phyloP scores from a whole-genome alignment of 2,888 invertebrate genomes.

The Aelia acuminata region DNA sequence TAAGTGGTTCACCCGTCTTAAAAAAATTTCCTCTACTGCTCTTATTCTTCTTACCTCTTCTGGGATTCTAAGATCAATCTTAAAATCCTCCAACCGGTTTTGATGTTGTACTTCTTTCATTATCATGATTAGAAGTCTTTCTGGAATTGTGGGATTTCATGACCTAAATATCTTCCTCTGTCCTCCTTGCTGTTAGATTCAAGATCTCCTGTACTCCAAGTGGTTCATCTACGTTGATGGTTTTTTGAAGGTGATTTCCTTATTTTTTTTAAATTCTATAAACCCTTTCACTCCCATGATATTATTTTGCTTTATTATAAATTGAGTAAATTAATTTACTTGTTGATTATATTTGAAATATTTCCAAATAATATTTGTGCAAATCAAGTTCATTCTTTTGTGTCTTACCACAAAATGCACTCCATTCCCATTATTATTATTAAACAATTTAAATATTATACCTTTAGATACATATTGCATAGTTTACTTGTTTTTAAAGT shows the following conservation, averaged over 20 bases:
- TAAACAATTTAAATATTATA: no score
- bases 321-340: background rate
- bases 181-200: background rate
- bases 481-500: background rate
- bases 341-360: background rate
- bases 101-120: no score
- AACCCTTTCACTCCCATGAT: no score
- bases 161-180: background rate
- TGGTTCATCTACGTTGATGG: background rate
- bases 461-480: no score
- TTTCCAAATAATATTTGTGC: no score
- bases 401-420: no score
- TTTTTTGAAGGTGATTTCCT: background rate
- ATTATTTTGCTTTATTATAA: no score
- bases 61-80: background rate
- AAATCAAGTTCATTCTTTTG: background rate
- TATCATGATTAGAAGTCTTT: no score
- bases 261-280: background rate
- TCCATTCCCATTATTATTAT: no score
- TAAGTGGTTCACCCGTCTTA: background rate
- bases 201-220: background rate
- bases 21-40: background rate
- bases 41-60: background rate
- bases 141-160: background rate
- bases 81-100: background rate